These are phyloP conservation scores for Leuciscus idus DNA, from an alignment of 2,113 vertebrate genomes.

Conservation along the genomic window DNA sequence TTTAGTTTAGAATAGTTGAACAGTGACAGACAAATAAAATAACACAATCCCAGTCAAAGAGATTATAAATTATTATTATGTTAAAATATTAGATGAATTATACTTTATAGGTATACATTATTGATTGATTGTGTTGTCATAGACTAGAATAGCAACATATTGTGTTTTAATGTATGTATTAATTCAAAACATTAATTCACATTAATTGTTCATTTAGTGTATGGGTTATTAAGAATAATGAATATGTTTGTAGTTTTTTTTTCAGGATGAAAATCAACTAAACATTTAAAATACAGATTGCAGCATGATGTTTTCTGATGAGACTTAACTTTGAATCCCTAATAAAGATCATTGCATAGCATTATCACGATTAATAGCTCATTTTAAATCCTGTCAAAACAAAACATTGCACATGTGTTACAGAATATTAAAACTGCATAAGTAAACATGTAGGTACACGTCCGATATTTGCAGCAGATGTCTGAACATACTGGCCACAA, in stretches of 20 bases:
- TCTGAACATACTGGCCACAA: slow-evolving; percentile 9
- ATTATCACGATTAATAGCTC: not conserved
- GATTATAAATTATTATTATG: not conserved
- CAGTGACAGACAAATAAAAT: not conserved
- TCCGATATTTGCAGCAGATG: slow-evolving; percentile 13
- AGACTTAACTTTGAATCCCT: not conserved
- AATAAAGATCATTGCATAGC: not conserved
- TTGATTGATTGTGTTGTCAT: no score
- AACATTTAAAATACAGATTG: not conserved
- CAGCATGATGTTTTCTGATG: not conserved
- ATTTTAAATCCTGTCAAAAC: slow-evolving; percentile 4
- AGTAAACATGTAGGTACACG: slow-evolving; percentile 6
- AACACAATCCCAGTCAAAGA: not conserved
- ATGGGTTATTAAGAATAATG: not conserved
- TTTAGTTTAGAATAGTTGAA: not conserved
- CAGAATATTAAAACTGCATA: not conserved
- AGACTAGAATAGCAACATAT: not conserved
- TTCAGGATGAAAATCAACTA: not conserved
- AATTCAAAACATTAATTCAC: not conserved
- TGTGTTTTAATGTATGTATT: no score
- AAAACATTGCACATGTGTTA: not conserved
- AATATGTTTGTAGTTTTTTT: not conserved
- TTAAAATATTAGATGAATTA: not conserved
- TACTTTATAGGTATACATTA: no score
- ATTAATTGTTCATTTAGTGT: not conserved